Conservation (phyloP, 2,888 invertebrate species). For the Nymphalis c-album region DNA sequence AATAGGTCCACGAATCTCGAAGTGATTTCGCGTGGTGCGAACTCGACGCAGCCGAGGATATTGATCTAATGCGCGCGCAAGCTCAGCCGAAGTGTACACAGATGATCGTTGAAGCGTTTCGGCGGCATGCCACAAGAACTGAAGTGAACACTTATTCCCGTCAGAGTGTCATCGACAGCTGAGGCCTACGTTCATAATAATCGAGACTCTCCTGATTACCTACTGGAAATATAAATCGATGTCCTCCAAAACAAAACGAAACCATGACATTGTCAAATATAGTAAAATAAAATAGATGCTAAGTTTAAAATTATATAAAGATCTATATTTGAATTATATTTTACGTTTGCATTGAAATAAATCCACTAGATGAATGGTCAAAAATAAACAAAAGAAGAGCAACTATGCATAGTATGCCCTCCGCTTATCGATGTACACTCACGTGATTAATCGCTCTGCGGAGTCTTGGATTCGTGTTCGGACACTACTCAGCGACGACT, state of each 20-base stretch:
- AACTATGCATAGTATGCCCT: slow-evolving; percentile 2
- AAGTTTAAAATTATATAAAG: not conserved
- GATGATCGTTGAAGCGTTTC: slow-evolving; percentile 67
- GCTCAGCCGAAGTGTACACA: slow-evolving; percentile 73
- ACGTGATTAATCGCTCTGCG: slow-evolving; percentile 68
- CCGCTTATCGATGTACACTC: slow-evolving; percentile 65
- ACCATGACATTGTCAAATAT: not conserved
- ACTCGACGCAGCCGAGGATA: slow-evolving; percentile 70
- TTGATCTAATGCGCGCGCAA: slow-evolving; percentile 80
- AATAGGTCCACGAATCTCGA: slow-evolving; percentile 67
- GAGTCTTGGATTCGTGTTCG: slow-evolving; percentile 59
- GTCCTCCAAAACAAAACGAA: not conserved
- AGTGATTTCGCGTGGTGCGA: slow-evolving; percentile 68
- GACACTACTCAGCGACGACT: slow-evolving; percentile 50
- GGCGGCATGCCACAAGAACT: slow-evolving; percentile 66
- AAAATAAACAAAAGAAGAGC: too few species aligned
- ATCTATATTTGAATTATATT: too few species aligned
- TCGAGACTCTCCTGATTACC: slow-evolving; percentile 30
- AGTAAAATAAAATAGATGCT: not conserved
- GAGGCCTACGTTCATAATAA: slow-evolving; percentile 51
- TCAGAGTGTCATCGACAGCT: slow-evolving; percentile 64
- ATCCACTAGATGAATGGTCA: too few species aligned
- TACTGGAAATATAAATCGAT: not conserved
- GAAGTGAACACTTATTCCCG: slow-evolving; percentile 67
- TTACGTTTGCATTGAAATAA: too few species aligned